Conservation (phyloP, 1,140 invertebrate genomes). For the Drosophila serrata region DNA sequence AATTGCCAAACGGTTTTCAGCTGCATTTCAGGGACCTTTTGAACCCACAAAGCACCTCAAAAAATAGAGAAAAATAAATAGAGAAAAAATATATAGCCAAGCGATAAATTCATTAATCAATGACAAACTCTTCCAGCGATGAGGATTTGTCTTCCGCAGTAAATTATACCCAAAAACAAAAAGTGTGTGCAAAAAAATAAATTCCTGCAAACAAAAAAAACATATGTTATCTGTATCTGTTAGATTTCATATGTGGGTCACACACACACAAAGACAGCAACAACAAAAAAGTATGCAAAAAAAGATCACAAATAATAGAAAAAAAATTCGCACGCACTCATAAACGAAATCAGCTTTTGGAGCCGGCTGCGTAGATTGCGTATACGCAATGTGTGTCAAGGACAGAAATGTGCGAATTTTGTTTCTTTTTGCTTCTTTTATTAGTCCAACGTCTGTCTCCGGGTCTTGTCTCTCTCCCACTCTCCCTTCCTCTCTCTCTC, state of each 20-base stretch:
- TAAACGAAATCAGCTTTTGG: conserved; percentile 36
- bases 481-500: conserved; percentile 24
- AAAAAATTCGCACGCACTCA: conserved; percentile 69
- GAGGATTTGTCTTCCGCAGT: conserved; percentile 43
- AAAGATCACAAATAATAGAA: conserved; percentile 7
- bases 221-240: conserved; percentile 74
- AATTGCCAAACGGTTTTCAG: conserved; percentile 4
- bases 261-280: conserved; percentile 45
- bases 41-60: conserved; percentile 4
- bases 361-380: conserved; percentile 76
- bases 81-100: conserved; percentile 9
- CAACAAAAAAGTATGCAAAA: conserved; percentile 16
- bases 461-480: conserved; percentile 11
- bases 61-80: background rate
- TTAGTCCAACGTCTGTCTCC: background rate
- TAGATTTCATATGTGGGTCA: conserved; percentile 76
- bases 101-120: conserved; percentile 44
- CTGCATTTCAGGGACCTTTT: conserved; percentile 20
- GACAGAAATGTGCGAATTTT: conserved; percentile 85
- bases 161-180: conserved; percentile 6
- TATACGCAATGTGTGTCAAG: conserved; percentile 85
- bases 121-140: conserved; percentile 20
- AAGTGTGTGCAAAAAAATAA: background rate
- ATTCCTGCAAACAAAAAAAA: conserved; percentile 38
- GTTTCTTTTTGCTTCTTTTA: conserved; percentile 22